A percentile compares a stretch with the other conserved stretches of the same genome.
Conservation (phyloP, 2,888 invertebrate genomes). For the Cryptus viduatorius region DNA sequence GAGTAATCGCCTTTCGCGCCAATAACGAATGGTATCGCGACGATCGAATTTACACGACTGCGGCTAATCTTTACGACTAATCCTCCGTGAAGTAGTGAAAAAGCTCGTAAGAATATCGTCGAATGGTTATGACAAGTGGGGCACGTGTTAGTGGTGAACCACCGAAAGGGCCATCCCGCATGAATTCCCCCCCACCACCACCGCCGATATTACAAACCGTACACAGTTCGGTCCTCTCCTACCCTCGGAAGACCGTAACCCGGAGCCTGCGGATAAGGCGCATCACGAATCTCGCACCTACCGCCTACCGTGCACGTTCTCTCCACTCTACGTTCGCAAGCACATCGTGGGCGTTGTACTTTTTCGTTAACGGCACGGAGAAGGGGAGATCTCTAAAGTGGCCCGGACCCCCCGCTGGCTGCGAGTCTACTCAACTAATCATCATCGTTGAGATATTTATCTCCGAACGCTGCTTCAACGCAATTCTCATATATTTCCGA, state of each 20-base stretch:
- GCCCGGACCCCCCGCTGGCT: background rate
- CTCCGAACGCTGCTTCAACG: constrained; percentile 50
- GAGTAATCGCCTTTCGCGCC: background rate
- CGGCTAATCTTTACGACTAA: constrained; percentile 69
- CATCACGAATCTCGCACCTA: constrained; percentile 62
- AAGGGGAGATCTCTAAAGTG: constrained; percentile 52
- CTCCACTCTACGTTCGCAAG: constrained; percentile 26
- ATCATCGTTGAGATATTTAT: constrained; percentile 33
- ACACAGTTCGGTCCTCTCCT: constrained; percentile 30
- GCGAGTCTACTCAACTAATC: constrained; percentile 3
- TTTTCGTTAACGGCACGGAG: constrained; percentile 30
- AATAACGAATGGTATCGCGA: background rate
- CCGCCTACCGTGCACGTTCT: constrained; percentile 48
- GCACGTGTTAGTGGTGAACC: constrained; percentile 80
- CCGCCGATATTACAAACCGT: background rate
- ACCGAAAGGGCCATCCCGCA: constrained; percentile 77
- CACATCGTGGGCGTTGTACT: constrained; percentile 58
- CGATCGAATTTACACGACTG: constrained; percentile 43
- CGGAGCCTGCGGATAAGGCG: constrained; percentile 51
- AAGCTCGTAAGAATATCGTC: constrained; percentile 56
- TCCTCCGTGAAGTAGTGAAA: constrained; percentile 60
- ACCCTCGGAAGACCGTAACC: constrained; percentile 19
- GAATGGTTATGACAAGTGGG: constrained; percentile 78
- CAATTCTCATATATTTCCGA: constrained; percentile 11
- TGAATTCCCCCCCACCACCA: constrained; percentile 56